Evolutionary conservation across 37 sponge, comb jelly and placozoan species (phyloP).

Genomic region (Dysidea cf. avara): DNA sequence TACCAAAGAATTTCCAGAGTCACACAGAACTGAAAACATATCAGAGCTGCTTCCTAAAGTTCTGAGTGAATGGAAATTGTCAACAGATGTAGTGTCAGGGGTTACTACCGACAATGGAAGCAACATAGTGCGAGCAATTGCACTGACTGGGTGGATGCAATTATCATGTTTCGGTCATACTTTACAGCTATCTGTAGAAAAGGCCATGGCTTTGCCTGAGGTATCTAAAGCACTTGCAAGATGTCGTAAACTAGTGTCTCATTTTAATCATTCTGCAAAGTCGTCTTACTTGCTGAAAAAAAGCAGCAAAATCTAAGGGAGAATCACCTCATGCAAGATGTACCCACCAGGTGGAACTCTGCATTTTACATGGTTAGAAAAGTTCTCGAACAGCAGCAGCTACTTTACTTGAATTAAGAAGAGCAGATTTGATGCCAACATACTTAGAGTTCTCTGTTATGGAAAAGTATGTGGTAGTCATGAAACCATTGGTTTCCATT

Average conservation of each 20-base stretch:
- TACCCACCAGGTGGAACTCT: conserved; percentile 41
- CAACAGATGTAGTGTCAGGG: background rate
- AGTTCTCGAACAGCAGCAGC: conserved; percentile 21
- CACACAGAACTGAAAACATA: conserved; percentile 29
- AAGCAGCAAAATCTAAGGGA: conserved; percentile 13
- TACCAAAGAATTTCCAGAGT: conserved; percentile 31
- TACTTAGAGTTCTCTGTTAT: conserved; percentile 14
- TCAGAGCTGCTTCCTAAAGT: conserved; percentile 14
- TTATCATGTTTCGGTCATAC: conserved; percentile 26
- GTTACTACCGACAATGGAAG: conserved; percentile 28
- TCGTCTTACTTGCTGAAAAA: background rate
- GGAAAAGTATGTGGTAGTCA: conserved; percentile 13
- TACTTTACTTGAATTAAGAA: conserved; percentile 21
- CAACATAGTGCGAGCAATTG: conserved; percentile 6
- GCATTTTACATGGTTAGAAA: conserved; percentile 23
- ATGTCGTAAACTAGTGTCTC: conserved; percentile 22
- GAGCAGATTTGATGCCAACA: conserved; percentile 29
- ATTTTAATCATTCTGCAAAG: conserved; percentile 25
- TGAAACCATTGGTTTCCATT: conserved; percentile 24
- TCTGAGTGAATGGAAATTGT: conserved; percentile 16
- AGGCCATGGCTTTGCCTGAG: conserved; percentile 2
- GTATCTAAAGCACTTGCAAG: conserved; percentile 11
- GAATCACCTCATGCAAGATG: conserved; percentile 41
- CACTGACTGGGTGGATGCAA: background rate
- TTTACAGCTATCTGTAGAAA: conserved; percentile 18